These are phyloP conservation scores for Gymnarchus niloticus DNA, from an alignment of 2,113 vertebrate species.

Conservation along the genomic window DNA sequence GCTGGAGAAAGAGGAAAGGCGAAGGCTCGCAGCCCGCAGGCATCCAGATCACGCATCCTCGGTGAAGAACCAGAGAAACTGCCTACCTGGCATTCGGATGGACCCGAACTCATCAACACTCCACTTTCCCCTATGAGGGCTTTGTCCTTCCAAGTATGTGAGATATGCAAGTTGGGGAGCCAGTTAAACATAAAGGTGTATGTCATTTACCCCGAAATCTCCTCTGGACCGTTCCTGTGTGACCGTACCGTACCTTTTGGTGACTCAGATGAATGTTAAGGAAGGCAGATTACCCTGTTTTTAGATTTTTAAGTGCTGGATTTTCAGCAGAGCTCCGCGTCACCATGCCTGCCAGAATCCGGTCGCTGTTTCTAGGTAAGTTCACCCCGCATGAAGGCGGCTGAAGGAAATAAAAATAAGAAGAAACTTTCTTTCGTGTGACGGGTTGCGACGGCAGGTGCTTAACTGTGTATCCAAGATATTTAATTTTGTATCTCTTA, in stretches of 20 bases:
- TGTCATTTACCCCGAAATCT: slow-evolving; percentile 33
- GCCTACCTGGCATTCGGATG: slow-evolving; percentile 44
- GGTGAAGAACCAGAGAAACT: slow-evolving; percentile 51
- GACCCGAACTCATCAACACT: slow-evolving; percentile 43
- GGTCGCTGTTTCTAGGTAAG: slow-evolving; percentile 67
- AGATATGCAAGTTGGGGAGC: slow-evolving; percentile 58
- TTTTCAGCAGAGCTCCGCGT: slow-evolving; percentile 41
- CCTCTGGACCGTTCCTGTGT: slow-evolving; percentile 47
- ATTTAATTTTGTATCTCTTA: background rate
- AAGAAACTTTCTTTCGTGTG: background rate
- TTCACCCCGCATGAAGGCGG: slow-evolving; percentile 35
- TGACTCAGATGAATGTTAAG: slow-evolving; percentile 50
- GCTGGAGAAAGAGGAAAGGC: slow-evolving; percentile 47
- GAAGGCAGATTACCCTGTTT: slow-evolving; percentile 54
- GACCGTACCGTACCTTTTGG: slow-evolving; percentile 47
- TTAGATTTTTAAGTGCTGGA: slow-evolving; percentile 56
- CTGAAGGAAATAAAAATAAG: slow-evolving; percentile 14
- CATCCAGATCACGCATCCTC: slow-evolving; percentile 54
- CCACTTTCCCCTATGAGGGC: slow-evolving; percentile 39
- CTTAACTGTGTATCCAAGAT: background rate
- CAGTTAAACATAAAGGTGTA: slow-evolving; percentile 47
- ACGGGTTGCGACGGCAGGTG: slow-evolving; percentile 5
- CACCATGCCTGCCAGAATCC: slow-evolving; percentile 63
- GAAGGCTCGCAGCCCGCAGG: slow-evolving; percentile 27
- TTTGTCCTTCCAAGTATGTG: slow-evolving; percentile 45